phyloP scores from a whole-genome alignment of 2,113 vertebrate species.

The Gobio gobio region DNA sequence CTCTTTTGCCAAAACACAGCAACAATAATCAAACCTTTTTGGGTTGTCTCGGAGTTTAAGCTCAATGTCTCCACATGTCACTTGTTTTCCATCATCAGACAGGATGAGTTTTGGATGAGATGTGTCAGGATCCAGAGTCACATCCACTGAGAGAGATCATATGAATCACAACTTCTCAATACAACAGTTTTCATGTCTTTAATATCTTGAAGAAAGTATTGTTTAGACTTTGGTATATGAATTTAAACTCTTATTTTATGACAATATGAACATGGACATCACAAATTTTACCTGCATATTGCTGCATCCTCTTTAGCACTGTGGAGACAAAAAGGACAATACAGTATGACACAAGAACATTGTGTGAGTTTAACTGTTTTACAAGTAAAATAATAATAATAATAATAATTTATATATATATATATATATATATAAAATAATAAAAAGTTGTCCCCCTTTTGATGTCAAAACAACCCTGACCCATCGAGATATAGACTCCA shows the following conservation, averaged over 20 bases:
- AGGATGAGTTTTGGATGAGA: neutral
- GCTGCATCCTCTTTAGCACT: neutral
- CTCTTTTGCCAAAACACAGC: too few relatives aligned
- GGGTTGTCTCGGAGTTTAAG: neutral
- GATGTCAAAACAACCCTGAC: too few relatives aligned
- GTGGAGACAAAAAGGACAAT: slow-evolving; percentile 4
- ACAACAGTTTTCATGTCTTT: neutral
- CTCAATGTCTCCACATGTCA: neutral
- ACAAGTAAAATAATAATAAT: too few relatives aligned
- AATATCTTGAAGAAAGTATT: neutral
- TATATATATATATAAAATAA: too few relatives aligned
- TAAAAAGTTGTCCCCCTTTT: too few relatives aligned
- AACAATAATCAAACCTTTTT: neutral
- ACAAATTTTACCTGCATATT: neutral
- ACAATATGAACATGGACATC: neutral
- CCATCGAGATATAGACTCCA: too few relatives aligned
- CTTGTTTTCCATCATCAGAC: neutral
- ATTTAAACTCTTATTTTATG: neutral
- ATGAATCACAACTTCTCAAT: neutral
- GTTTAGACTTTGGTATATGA: neutral
- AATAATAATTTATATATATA: too few relatives aligned
- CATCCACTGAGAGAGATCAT: neutral
- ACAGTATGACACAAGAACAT: neutral
- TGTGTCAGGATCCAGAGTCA: neutral
- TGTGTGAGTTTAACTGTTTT: neutral